Percentiles rank a stretch among this genome's conserved stretches.
Evolutionary conservation across 2,888 invertebrate genomes (phyloP).

Genomic region (Meta bourneti): DNA sequence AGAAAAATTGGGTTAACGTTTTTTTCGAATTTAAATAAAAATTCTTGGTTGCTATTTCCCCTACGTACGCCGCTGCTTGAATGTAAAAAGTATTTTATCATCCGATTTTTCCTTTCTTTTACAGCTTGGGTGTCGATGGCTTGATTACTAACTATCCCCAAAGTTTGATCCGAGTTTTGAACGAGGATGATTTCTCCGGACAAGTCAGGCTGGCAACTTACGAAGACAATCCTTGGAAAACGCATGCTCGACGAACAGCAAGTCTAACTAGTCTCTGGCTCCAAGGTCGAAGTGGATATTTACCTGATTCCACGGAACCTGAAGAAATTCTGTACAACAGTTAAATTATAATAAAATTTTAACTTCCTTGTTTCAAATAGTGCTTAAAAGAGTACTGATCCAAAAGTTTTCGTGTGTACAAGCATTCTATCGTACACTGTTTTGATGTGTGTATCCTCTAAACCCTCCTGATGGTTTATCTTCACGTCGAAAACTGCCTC

Average conservation of each 20-base stretch:
- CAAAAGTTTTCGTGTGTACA: too few species aligned
- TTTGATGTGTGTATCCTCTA: too few species aligned
- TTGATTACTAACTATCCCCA: constrained; percentile 77
- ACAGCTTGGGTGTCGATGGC: constrained; percentile 72
- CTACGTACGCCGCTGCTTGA: too few species aligned
- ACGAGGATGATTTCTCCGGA: constrained; percentile 36
- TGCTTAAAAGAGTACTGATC: too few species aligned
- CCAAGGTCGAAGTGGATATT: not conserved
- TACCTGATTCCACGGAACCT: not conserved
- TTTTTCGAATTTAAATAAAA: too few species aligned
- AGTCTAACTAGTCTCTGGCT: not conserved
- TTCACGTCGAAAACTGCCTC: too few species aligned
- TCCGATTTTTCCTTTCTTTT: constrained; percentile 1
- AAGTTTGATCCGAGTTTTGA: constrained; percentile 47
- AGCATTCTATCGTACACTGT: too few species aligned
- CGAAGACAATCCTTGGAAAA: constrained; percentile 71
- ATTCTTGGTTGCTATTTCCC: too few species aligned
- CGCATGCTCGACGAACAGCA: not conserved
- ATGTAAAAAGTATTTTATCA: not conserved
- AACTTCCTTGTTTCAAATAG: too few species aligned
- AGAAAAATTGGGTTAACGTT: too few species aligned
- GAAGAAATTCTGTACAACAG: constrained; percentile 52
- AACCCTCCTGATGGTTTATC: too few species aligned
- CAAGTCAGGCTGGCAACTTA: constrained; percentile 57
- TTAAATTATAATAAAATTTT: not conserved